Base-by-base conservation (phyloP, 2,113 vertebrate genomes). In the Astur gentilis region DNA sequence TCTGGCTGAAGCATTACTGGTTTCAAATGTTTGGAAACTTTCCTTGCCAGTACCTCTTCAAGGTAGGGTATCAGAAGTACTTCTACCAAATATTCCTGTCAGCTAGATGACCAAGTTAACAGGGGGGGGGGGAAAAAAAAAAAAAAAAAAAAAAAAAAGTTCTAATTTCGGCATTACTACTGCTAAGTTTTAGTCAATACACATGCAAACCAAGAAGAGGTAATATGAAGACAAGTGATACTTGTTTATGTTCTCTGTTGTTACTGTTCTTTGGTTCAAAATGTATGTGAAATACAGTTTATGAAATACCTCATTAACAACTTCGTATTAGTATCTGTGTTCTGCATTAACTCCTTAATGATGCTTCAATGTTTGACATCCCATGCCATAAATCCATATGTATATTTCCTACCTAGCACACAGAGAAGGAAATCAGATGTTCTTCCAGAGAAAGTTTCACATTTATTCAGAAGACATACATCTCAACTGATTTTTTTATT, bases 381-480 rank as follows among this genome's bases (percentile, higher is more conserved):
- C 42, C 44, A 15, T 13, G 13, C 32, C 12, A 6, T 17, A 72
- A 40, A 27, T 23, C 3, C 6, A 14, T 70, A 32, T 5, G 2
- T 40, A 2, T 26, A 66, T 44, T 86, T 70, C 60, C 72, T 71
- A 66, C n/a, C 16, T 32, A 67, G 44, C 14, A 89, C 55, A 82
- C 9, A 71, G 45, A 96, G 47, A 82, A 71, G 57, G 52, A 90
- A 94, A 85, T 45, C 47, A 67, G n/a, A 90, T 92, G 17, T 32
- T 93, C 52, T 92, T 91, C 44, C 85, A 88, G 32, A 83, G 36
- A 44, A 91, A 89, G 42, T 58, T 88, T 73, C 20, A 6, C 77
- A 45, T 93, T 96, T 96, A 95, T 91, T 96, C 50, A 83, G 78
- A 95, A 90, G 32, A 55, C 60, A 77, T 27, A 92, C 75, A 89